These are phyloP conservation scores for Oryzias sinensis DNA, from an alignment of 2,797 vertebrate species.

Conservation along the genomic window DNA sequence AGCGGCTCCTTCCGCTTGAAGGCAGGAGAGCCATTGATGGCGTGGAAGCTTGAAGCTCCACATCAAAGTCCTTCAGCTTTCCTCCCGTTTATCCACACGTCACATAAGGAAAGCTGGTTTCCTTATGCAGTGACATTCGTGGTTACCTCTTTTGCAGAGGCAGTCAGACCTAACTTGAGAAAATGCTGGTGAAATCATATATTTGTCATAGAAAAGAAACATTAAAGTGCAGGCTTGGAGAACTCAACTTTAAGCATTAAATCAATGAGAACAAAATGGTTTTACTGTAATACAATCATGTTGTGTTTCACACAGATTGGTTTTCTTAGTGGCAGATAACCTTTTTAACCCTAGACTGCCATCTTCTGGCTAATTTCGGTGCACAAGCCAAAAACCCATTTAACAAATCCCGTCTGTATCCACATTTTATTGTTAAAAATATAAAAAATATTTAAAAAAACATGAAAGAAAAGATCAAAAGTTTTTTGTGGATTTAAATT, in stretches of 20 bases:
- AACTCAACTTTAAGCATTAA: too few relatives aligned
- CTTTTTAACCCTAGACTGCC: conserved; percentile 42
- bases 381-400: not conserved
- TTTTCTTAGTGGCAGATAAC: not conserved
- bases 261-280: not conserved
- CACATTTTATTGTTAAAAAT: not conserved
- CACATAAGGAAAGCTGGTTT: conserved; percentile 16
- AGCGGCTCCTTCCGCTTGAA: conserved; percentile 28
- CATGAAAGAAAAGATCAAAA: not conserved
- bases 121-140: conserved; percentile 9
- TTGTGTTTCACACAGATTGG: not conserved
- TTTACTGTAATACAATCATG: conserved; percentile 4
- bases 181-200: conserved; percentile 16
- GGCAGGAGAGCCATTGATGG: conserved; percentile 22
- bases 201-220: conserved; percentile 13
- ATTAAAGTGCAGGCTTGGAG: too few relatives aligned
- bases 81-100: conserved; percentile 14
- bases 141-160: conserved; percentile 23
- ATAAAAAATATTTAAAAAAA: not conserved
- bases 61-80: conserved; percentile 27
- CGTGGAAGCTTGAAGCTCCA: conserved; percentile 29
- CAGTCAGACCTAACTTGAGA: conserved; percentile 23
- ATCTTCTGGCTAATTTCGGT: conserved; percentile 51
- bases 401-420: not conserved
- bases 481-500: conserved; percentile 45